These are phyloP conservation scores for Cassiopea andromeda DNA, from an alignment of 30 jellyfish, hydroid and myxozoan genomes.

Conservation along the genomic window DNA sequence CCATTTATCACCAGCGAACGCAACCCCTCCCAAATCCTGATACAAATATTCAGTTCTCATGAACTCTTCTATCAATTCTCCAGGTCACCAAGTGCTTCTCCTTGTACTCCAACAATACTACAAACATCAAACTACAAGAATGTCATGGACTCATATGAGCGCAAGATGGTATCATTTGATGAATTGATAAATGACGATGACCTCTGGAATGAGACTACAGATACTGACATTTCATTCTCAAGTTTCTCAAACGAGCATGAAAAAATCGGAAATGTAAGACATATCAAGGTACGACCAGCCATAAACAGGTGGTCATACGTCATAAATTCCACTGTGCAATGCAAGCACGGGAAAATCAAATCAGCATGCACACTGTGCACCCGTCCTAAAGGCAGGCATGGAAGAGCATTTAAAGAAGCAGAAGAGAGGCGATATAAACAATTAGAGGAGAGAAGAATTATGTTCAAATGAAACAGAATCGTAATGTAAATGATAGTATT, in stretches of 20 bases:
- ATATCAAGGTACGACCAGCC: constrained; percentile 17
- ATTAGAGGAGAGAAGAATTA: constrained; percentile 3
- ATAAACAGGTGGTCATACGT: background rate
- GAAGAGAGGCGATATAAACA: constrained; percentile 2
- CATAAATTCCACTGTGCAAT: background rate
- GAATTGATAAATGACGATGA: background rate
- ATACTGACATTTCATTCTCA: constrained; percentile 3
- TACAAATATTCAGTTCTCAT: background rate
- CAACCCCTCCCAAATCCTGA: no score
- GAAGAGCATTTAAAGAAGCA: constrained; percentile 45
- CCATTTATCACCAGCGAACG: no score
- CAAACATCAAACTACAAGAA: background rate
- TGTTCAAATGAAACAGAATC: background rate
- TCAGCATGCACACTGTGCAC: constrained; percentile 42
- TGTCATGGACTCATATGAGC: background rate
- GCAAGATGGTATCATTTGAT: background rate
- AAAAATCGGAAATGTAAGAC: constrained; percentile 23
- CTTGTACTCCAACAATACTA: background rate
- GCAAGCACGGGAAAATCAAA: constrained; percentile 26
- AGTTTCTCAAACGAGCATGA: background rate
- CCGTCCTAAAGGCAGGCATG: constrained; percentile 58
- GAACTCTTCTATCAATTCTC: background rate
- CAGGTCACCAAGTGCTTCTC: background rate
- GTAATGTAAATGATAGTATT: background rate
- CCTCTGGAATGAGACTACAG: background rate